These are phyloP conservation scores for Bufotes viridis DNA, from an alignment of 2,797 vertebrate species.

Conservation along the genomic window DNA sequence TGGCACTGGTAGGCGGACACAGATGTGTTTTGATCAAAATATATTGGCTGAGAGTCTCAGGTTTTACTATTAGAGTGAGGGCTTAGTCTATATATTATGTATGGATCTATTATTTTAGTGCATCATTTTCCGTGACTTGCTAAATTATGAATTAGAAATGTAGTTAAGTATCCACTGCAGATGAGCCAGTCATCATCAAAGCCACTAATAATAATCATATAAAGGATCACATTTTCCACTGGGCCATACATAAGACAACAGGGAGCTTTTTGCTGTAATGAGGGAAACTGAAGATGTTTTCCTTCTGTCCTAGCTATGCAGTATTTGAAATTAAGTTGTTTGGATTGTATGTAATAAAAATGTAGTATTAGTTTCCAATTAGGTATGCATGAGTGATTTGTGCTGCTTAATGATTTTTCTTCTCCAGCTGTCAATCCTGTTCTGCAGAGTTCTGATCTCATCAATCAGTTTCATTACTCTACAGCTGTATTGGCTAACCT, in stretches of 20 bases:
- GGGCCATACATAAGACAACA: background rate
- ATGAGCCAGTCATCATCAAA: background rate
- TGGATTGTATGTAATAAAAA: constrained; percentile 24
- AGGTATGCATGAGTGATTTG: constrained; percentile 26
- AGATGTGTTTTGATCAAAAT: no score
- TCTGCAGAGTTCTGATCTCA: constrained; percentile 6
- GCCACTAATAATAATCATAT: background rate
- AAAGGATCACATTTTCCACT: background rate
- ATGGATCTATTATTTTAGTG: no score
- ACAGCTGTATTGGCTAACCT: background rate
- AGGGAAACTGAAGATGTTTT: background rate
- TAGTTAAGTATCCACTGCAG: no score
- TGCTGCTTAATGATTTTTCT: constrained; percentile 32
- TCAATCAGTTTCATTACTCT: constrained; percentile 39
- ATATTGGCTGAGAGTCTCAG: no score
- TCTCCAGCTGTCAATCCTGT: constrained; percentile 41
- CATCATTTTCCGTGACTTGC: no score
- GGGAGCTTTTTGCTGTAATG: background rate
- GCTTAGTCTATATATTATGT: no score
- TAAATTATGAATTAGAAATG: no score
- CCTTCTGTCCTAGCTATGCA: background rate
- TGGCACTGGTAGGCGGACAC: no score
- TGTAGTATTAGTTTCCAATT: constrained; percentile 25
- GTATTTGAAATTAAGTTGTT: background rate
- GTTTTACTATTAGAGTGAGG: no score